Evolutionary conservation across 2,113 vertebrate genomes (phyloP).

Genomic region (Semicossyphus pulcher): DNA sequence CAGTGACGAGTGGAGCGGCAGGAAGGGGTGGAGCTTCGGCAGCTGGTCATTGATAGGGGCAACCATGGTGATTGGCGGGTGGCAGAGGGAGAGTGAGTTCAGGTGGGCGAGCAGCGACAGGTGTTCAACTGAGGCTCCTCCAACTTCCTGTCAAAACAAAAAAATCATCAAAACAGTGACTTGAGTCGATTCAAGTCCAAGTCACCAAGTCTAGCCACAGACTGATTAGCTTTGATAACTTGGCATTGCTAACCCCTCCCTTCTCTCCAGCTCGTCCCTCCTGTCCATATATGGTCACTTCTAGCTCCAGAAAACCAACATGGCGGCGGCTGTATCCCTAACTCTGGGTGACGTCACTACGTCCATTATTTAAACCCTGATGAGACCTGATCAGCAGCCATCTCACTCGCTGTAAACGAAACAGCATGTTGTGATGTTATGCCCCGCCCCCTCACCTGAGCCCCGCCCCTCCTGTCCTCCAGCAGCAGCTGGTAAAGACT

Average conservation of each 20-base stretch:
- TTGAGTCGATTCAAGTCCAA: no score
- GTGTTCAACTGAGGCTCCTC: slow-evolving; percentile 80
- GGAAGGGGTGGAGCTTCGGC: slow-evolving; percentile 78
- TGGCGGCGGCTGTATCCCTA: no score
- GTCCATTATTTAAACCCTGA: no score
- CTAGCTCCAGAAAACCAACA: no score
- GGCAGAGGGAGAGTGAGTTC: slow-evolving; percentile 86
- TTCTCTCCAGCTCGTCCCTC: no score
- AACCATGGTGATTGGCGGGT: slow-evolving; percentile 88
- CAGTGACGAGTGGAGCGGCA: slow-evolving; percentile 84
- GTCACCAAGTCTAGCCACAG: no score
- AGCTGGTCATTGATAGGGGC: background rate
- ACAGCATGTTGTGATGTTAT: background rate
- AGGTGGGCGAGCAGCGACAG: slow-evolving; percentile 91
- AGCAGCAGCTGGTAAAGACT: slow-evolving; percentile 89
- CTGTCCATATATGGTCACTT: no score
- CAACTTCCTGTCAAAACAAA: slow-evolving; percentile 76
- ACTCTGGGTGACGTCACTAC: no score
- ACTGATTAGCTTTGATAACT: no score
- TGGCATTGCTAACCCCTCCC: no score
- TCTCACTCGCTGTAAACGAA: no score
- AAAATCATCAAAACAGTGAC: background rate
- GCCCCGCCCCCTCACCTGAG: slow-evolving; percentile 30
- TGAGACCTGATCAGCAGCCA: no score
- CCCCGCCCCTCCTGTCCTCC: slow-evolving; percentile 78